Evolutionary conservation across 2,888 invertebrate genomes (phyloP).

Genomic region (Ectemnius lituratus): DNA sequence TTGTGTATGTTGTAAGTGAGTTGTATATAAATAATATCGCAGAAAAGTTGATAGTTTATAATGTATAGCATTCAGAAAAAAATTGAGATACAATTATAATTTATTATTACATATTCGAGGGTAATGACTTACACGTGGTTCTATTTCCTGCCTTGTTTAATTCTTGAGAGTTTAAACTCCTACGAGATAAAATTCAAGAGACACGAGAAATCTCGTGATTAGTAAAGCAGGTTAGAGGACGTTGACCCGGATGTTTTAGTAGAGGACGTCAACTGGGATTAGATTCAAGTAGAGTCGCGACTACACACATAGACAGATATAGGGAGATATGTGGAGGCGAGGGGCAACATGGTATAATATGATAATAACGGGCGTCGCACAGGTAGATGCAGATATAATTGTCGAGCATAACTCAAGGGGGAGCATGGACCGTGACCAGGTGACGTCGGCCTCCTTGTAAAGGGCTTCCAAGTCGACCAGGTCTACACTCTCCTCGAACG

Average conservation of each 20-base stretch:
- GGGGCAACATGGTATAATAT: constrained; percentile 68
- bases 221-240: constrained; percentile 14
- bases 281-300: constrained; percentile 36
- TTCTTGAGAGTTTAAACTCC: too few species aligned
- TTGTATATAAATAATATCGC: too few species aligned
- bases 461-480: constrained; percentile 62
- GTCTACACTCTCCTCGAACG: constrained; percentile 25
- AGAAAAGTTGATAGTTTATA: too few species aligned
- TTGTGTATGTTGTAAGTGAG: too few species aligned
- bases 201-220: too few species aligned
- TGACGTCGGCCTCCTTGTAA: constrained; percentile 73
- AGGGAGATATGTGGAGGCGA: background rate
- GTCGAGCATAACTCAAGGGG: constrained; percentile 75
- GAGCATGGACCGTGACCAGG: constrained; percentile 58
- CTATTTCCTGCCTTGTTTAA: too few species aligned
- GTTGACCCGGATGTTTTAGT: constrained; percentile 37
- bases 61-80: too few species aligned
- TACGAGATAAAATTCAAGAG: too few species aligned
- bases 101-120: too few species aligned
- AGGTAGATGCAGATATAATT: constrained; percentile 73
- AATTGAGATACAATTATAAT: too few species aligned
- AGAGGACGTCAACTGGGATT: constrained; percentile 36
- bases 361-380: constrained; percentile 73
- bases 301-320: constrained; percentile 12
- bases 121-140: too few species aligned